Conservation (phyloP, 1,140 invertebrate genomes). For the Meteorus sp. region DNA sequence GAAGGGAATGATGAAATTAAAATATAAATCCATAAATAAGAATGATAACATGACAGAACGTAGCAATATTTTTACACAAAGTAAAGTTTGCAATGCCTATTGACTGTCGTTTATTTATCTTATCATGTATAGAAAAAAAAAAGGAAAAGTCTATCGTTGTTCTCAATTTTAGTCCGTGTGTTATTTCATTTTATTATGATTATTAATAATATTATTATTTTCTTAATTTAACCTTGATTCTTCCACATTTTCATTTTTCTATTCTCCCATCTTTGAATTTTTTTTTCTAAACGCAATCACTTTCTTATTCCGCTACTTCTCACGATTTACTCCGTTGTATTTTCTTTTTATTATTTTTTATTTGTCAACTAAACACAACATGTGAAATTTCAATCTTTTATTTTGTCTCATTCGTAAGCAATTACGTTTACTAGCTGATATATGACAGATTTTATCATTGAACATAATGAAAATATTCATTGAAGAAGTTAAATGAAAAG, state of each 20-base stretch:
- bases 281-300: too few species aligned
- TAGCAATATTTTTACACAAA: slow-evolving; percentile 53
- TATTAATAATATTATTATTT: not conserved
- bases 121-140: slow-evolving; percentile 19
- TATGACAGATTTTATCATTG: slow-evolving; percentile 21
- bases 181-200: not conserved
- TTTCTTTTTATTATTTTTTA: slow-evolving; percentile 29
- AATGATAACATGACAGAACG: slow-evolving; percentile 33
- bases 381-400: slow-evolving; percentile 33
- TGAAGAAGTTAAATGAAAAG: slow-evolving; percentile 8
- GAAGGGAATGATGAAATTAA: too few species aligned
- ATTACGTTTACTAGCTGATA: slow-evolving; percentile 13
- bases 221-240: too few species aligned
- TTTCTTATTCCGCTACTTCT: too few species aligned
- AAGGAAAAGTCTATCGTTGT: slow-evolving; percentile 3
- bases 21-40: too few species aligned
- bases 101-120: slow-evolving; percentile 29
- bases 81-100: slow-evolving; percentile 40
- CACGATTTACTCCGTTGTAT: too few species aligned
- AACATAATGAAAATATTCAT: slow-evolving; percentile 16
- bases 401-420: slow-evolving; percentile 18
- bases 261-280: not conserved
- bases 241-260: too few species aligned
- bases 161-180: not conserved
- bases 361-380: slow-evolving; percentile 20